Percentiles rank a stretch among this genome's conserved stretches.
These are phyloP conservation scores for Trididemnum nubilum DNA, from an alignment of 23 tunicate genomes.

Conservation along the genomic window DNA sequence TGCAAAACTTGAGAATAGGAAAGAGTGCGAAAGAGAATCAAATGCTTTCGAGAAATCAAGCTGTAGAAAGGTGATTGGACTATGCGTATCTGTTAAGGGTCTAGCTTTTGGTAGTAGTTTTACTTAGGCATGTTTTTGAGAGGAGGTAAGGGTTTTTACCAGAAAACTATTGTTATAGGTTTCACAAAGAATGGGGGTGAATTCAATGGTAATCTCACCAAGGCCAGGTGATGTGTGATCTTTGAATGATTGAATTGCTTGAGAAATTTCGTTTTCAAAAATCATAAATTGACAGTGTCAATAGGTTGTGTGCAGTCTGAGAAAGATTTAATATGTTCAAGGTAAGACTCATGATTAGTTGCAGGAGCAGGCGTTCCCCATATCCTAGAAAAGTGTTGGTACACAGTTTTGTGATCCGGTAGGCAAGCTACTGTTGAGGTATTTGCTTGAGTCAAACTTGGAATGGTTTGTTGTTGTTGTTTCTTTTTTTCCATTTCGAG, in stretches of 20 bases:
- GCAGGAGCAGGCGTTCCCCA: background rate
- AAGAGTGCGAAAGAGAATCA: background rate
- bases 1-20: no score
- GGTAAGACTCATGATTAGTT: background rate
- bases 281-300: no score
- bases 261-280: background rate
- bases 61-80: background rate
- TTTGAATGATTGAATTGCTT: background rate
- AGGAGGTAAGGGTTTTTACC: background rate
- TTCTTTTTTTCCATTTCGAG: no score
- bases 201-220: background rate
- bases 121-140: background rate
- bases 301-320: no score
- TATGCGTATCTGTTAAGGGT: background rate
- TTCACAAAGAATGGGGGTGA: background rate
- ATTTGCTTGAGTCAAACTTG: no score
- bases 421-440: no score
- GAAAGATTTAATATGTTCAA: no score
- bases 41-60: conserved; percentile 7
- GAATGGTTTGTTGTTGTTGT: no score
- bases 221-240: background rate
- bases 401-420: no score
- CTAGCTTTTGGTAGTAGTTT: background rate
- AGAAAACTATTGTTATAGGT: background rate
- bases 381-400: background rate